Percentiles rank a stretch among this genome's conserved stretches.
Conservation (phyloP, 2,113 vertebrate species). For the Saccopteryx bilineata region DNA sequence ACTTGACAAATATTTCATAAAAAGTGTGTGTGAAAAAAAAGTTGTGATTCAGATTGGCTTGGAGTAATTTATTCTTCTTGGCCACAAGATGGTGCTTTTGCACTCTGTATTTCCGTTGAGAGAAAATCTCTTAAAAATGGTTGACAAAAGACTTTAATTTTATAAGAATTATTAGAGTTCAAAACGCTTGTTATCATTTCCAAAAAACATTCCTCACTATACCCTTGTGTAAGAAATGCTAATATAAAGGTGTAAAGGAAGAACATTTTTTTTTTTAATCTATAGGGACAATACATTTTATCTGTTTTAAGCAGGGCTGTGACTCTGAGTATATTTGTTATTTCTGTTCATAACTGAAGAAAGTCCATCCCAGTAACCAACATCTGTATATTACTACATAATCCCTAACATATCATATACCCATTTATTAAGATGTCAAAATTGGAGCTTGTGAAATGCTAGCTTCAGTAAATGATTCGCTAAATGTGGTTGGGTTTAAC, state of each 20-base stretch:
- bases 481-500: neutral
- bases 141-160: constrained; percentile 81
- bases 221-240: constrained; percentile 60
- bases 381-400: constrained; percentile 19
- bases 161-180: constrained; percentile 76
- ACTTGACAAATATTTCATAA: constrained; percentile 82
- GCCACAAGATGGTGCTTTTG: constrained; percentile 84
- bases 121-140: constrained; percentile 74
- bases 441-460: constrained; percentile 17
- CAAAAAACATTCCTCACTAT: constrained; percentile 21
- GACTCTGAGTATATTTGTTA: neutral
- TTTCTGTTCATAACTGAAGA: constrained; percentile 27
- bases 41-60: constrained; percentile 51
- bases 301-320: constrained; percentile 31
- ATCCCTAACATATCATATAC: neutral
- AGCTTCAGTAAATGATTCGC: neutral
- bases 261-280: neutral
- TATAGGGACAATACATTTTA: constrained; percentile 47
- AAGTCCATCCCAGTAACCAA: constrained; percentile 46
- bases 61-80: neutral
- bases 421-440: neutral
- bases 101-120: constrained; percentile 61
- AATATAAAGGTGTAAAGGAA: constrained; percentile 67
- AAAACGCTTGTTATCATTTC: constrained; percentile 66
- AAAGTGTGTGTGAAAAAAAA: constrained; percentile 71